A percentile compares a stretch with the other conserved stretches of the same genome.
Evolutionary conservation across 2,888 invertebrate species (phyloP).

Genomic region (Lepidochitona cinerea): DNA sequence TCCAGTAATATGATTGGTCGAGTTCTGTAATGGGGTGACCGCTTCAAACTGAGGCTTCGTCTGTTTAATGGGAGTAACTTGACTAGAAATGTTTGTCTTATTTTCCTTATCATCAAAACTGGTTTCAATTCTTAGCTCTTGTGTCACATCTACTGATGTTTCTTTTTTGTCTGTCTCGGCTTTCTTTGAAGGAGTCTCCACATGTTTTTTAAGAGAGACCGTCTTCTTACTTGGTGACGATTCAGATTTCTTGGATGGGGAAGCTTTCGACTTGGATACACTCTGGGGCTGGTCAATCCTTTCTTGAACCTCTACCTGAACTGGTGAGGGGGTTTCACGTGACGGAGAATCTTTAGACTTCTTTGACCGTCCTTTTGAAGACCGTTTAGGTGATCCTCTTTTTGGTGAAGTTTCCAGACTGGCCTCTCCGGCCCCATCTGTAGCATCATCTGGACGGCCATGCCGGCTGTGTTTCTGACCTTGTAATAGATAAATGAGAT

Average conservation of each 20-base stretch:
- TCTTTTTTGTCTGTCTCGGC: background rate
- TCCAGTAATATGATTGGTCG: conserved; percentile 31
- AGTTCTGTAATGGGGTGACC: conserved; percentile 46
- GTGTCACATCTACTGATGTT: background rate
- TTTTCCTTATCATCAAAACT: background rate
- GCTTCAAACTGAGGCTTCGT: conserved; percentile 31
- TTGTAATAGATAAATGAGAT: too few relatives aligned
- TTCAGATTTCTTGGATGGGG: background rate
- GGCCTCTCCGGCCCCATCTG: background rate
- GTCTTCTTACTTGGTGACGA: too few relatives aligned
- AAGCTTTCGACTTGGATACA: background rate
- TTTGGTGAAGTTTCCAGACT: conserved; percentile 40
- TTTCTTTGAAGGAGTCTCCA: background rate
- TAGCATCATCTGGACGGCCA: too few relatives aligned
- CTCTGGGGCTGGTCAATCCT: background rate
- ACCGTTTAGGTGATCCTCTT: conserved; percentile 43
- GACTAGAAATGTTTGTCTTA: background rate
- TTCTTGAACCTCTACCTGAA: background rate
- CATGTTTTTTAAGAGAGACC: too few relatives aligned
- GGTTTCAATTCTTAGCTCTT: background rate
- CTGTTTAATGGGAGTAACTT: background rate
- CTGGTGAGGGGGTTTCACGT: conserved; percentile 24
- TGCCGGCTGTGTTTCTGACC: too few relatives aligned
- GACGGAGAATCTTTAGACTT: conserved; percentile 36
- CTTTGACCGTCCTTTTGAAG: conserved; percentile 40